Evolutionary conservation across 2,888 invertebrate genomes (phyloP), one percentile per base, ranked within the genome.

Genomic region (Erebia palarica): DNA sequence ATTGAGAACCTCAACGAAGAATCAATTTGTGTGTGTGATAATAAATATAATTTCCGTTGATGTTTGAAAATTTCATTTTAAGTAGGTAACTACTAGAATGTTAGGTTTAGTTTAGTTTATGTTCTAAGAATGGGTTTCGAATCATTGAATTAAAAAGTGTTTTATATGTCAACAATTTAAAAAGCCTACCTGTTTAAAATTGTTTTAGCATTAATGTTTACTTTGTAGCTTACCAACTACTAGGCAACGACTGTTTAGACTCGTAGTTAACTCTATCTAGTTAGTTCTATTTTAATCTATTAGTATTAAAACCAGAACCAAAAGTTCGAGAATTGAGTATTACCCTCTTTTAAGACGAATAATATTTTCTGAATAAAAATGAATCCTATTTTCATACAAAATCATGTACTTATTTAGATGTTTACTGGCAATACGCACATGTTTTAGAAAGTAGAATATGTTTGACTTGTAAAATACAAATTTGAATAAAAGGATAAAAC

Each of bases 331-430:
- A 88, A 89, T 89, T 87, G 85, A 88, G 76, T 86, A 84, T 83
- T 82, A 78, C 79, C 85, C 84, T 86, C 82, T 86, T 81, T 83
- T 84, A 87, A 87, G 80, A 86, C 82, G 78, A 83, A 81, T 82
- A 83, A 84, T 92, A 92, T 93, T 93, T 92, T 92, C 90, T 88
- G 85, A 91, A 86, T 82, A 87, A 81, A 88, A 90, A 87, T 85
- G 78, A 90, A 88, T 87, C 89, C 89, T 92, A 92, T 92, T 92
- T 93, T 92, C 92, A 88, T 92, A 92, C 90, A 86, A 84, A 86
- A 77, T 82, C 81, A 83, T 86, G 84, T 89, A 89, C 84, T 89
- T 87, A 85, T 80, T 86, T 90, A 90, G 87, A 82, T 78, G 81
- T 87, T 80, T 86, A 87, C 86, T 85, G 86, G 86, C 86, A 88